Base-by-base conservation (phyloP, 2,797 vertebrate species). In the Carduelis carduelis region DNA sequence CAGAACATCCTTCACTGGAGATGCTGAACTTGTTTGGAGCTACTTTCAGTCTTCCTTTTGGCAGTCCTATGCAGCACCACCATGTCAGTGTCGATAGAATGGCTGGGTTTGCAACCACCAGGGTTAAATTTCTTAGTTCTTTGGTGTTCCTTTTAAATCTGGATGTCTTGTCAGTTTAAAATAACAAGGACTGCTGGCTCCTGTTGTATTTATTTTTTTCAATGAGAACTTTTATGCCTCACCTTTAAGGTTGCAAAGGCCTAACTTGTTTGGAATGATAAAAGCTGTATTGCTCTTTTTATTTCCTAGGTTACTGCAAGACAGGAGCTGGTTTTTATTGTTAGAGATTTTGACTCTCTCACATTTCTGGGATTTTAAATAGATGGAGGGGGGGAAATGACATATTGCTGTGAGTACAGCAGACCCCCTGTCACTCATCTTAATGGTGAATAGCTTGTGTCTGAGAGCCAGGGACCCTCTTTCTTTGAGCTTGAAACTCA, bases 61-160 rank as follows among this genome's bases (percentile, higher is more conserved):
- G 11, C 26, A 3, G 0, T 43, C 19, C 55, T 32, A 2, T 1
- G 8, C 56, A 14, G 8, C 10, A 49, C 27, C 7, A 35, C 27
- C 5, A 4, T 4, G 46, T 24, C 28, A 37, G 24, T 82, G 57
- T 49, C 0, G 0, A 6, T 14, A 14, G 43, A 69, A 28, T 8
- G 27, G 6, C 49, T 92, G 80, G 3, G 11, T 84, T 50, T 75
- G 43, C 30, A 84, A 6, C 13, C 27, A 64, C 35, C 14, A 34
- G n/a, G n/a, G 24, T 89, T 55, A n/a, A 50, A 35, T 83, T 30
- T 53, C 19, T 6, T 12, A 23, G 27, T 52, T 78, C 30, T 63
- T 72, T 24, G 21, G 32, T 60, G 65, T 82, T 64, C 17, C 55
- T 85, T 84, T 65, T 28, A 43, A 69, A 32, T 59, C 39, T 55